These are phyloP conservation scores for Phaonia tiefii DNA, from an alignment of 2,888 invertebrate genomes.

Conservation along the genomic window DNA sequence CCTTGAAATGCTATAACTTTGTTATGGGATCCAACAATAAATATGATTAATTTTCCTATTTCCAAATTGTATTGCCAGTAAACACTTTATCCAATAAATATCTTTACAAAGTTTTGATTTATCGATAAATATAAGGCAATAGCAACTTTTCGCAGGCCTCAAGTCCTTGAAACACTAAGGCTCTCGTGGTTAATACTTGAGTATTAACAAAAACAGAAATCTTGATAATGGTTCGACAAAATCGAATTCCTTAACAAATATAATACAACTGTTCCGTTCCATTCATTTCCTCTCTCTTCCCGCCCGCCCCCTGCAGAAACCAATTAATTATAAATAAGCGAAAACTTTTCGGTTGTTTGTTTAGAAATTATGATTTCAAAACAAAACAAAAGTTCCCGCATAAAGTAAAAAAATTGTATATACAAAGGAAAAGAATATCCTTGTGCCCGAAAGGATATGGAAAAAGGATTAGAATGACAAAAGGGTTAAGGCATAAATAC, in stretches of 20 bases:
- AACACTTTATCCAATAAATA: conserved; percentile 19
- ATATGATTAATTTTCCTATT: not conserved
- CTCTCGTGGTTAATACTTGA: not conserved
- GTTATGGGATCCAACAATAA: too few species aligned
- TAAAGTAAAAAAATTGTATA: too few species aligned
- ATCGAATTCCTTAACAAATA: not conserved
- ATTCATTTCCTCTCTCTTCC: not conserved
- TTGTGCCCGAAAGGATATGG: not conserved
- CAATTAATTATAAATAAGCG: conserved; percentile 16
- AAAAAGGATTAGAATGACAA: conserved; percentile 15
- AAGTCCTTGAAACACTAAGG: not conserved
- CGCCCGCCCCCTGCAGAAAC: not conserved
- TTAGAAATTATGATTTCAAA: conserved; percentile 26
- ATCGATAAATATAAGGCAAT: not conserved
- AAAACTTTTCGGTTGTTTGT: conserved; percentile 14
- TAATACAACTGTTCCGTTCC: not conserved
- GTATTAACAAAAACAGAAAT: conserved; percentile 1
- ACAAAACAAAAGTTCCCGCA: conserved; percentile 26
- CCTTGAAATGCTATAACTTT: too few species aligned
- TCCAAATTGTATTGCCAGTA: not conserved
- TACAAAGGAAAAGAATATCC: not conserved
- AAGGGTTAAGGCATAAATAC: not conserved
- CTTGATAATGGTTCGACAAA: conserved; percentile 11
- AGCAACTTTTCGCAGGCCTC: not conserved
- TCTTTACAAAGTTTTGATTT: conserved; percentile 28